A percentile compares a stretch with the other conserved stretches of the same genome.
Conservation (phyloP, 2,113 vertebrate genomes). For the Entomyzon cyanotis region DNA sequence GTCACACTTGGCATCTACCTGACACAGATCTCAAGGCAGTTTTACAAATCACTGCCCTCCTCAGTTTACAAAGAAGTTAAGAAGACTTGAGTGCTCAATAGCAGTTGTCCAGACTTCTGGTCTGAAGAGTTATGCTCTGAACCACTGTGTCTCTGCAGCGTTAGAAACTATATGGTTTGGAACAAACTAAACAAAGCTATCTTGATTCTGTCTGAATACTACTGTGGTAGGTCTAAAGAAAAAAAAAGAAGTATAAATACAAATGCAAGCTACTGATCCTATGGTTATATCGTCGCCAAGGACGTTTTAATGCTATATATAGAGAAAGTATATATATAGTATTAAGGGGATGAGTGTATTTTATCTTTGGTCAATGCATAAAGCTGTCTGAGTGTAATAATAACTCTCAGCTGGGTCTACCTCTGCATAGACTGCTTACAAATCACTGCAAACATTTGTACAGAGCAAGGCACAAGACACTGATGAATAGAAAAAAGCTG, state of each 20-base stretch:
- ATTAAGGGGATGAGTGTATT: not conserved
- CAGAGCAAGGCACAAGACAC: not conserved
- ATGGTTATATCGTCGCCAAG: not conserved
- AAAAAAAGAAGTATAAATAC: not conserved
- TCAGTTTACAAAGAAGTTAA: not conserved
- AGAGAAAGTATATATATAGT: not conserved
- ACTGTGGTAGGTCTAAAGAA: not conserved
- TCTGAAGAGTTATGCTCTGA: not conserved
- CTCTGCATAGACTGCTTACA: not conserved
- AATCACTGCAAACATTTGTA: not conserved
- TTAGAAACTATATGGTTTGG: not conserved
- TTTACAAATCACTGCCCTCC: constrained; percentile 2
- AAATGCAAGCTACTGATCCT: not conserved
- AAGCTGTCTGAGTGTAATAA: constrained; percentile 13
- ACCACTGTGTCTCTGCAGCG: not conserved
- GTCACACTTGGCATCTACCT: not conserved
- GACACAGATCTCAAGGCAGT: not conserved
- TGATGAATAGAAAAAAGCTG: not conserved
- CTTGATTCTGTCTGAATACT: not conserved
- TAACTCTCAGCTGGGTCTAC: constrained; percentile 1
- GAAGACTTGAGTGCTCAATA: not conserved
- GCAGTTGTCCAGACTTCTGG: not conserved
- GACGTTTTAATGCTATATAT: not conserved
- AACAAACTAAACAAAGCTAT: not conserved
- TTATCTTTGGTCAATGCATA: constrained; percentile 11